phyloP scores from a whole-genome alignment of 2,113 vertebrate genomes.

The Nipponia nippon region DNA sequence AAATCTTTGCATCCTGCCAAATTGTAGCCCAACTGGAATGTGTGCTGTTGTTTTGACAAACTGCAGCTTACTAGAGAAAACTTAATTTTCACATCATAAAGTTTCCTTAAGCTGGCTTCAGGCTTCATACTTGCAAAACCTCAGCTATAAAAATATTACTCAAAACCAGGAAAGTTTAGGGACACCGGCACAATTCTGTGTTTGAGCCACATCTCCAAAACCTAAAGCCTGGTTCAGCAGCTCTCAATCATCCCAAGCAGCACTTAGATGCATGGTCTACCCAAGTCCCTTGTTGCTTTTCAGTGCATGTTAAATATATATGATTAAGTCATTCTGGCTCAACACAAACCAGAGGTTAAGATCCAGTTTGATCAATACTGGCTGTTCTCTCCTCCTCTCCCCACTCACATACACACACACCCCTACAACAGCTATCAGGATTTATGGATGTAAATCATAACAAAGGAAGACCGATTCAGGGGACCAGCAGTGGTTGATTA shows the following conservation, averaged over 20 bases:
- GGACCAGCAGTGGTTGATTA: neutral
- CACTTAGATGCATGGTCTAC: neutral
- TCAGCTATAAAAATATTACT: constrained; percentile 45
- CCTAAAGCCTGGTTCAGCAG: neutral
- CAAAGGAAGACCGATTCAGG: neutral
- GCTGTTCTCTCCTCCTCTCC: neutral
- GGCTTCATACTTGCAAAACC: constrained; percentile 47
- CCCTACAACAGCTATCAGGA: neutral
- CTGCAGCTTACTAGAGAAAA: constrained; percentile 65
- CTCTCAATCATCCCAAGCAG: neutral
- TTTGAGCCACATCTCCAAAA: constrained; percentile 18
- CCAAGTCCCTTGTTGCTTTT: neutral
- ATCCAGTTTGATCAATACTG: neutral
- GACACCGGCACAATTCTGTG: constrained; percentile 6
- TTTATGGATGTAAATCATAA: neutral
- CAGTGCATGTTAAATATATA: neutral
- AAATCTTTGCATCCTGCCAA: constrained; percentile 54
- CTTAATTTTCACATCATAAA: constrained; percentile 69
- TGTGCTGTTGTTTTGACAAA: constrained; percentile 59
- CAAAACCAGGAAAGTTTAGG: constrained; percentile 20
- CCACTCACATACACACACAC: accelerated
- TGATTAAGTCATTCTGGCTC: neutral
- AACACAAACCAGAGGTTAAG: neutral
- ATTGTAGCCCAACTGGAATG: constrained; percentile 45
- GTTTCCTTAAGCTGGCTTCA: constrained; percentile 51